Evolutionary conservation across 2,113 vertebrate species (phyloP).

Genomic region (Semnopithecus entellus): DNA sequence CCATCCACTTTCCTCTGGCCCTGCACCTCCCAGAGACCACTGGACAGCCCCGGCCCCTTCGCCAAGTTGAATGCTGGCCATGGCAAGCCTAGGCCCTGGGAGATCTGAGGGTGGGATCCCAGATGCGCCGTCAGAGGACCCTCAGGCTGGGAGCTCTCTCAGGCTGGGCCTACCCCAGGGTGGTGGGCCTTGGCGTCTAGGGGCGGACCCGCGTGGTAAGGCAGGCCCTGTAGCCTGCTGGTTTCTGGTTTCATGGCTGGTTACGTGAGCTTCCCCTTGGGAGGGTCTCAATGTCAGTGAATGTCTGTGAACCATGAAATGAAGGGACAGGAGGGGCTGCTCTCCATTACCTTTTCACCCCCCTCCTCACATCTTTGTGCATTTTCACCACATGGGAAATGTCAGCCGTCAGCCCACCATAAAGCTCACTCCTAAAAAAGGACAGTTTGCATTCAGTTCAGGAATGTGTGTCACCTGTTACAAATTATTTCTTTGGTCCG

Average conservation of each 20-base stretch:
- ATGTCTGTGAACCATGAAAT: conserved; percentile 63
- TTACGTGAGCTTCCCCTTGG: conserved; percentile 53
- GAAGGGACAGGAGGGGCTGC: conserved; percentile 15
- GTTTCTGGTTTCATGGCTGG: conserved; percentile 54
- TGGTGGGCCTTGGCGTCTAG: neutral
- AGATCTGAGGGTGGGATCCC: neutral
- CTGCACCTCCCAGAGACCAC: neutral
- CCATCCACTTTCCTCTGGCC: fast-evolving
- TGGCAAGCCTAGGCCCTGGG: neutral
- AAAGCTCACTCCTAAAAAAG: conserved; percentile 13
- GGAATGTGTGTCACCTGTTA: neutral
- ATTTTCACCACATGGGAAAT: neutral
- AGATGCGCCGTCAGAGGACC: neutral
- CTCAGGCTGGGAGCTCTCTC: neutral
- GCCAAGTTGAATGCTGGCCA: fast-evolving
- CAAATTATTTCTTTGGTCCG: conserved; percentile 33
- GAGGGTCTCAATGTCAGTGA: conserved; percentile 61
- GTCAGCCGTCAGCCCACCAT: neutral
- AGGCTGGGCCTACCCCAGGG: neutral
- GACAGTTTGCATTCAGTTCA: neutral
- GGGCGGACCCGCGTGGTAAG: neutral
- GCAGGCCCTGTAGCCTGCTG: neutral
- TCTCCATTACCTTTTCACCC: conserved; percentile 37
- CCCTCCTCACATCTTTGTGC: neutral
- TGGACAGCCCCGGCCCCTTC: neutral